Evolutionary conservation across 2,888 invertebrate species (phyloP).

Genomic region (Tipula helvola): DNA sequence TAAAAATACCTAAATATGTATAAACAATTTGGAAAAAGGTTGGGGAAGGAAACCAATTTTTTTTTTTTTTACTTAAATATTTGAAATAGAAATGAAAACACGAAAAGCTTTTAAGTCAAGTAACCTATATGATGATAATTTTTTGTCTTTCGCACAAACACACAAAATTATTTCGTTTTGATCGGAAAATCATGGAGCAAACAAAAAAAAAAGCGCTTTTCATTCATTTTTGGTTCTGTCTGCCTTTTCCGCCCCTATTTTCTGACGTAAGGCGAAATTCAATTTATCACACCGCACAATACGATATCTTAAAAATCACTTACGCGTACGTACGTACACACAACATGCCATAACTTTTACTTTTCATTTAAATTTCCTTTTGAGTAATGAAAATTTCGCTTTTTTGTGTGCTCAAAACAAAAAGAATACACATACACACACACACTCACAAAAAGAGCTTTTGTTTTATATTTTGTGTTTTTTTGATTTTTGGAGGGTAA

Average conservation of each 20-base stretch:
- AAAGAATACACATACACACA: background rate
- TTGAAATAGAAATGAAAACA: background rate
- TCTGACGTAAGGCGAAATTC: background rate
- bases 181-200: background rate
- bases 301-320: background rate
- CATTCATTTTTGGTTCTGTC: background rate
- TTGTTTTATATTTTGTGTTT: background rate
- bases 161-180: background rate
- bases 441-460: background rate
- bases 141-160: background rate
- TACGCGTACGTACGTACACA: background rate
- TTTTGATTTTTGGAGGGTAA: background rate
- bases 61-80: background rate
- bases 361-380: background rate
- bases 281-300: background rate
- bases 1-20: background rate
- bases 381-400: background rate
- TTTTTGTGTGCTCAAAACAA: background rate
- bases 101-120: background rate
- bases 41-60: background rate
- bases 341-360: background rate
- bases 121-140: background rate
- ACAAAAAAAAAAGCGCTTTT: background rate
- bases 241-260: background rate
- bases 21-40: background rate